Evolutionary conservation across 2,113 vertebrate genomes (phyloP), one percentile per base, ranked within the genome.

Genomic region (Cathartes aura): DNA sequence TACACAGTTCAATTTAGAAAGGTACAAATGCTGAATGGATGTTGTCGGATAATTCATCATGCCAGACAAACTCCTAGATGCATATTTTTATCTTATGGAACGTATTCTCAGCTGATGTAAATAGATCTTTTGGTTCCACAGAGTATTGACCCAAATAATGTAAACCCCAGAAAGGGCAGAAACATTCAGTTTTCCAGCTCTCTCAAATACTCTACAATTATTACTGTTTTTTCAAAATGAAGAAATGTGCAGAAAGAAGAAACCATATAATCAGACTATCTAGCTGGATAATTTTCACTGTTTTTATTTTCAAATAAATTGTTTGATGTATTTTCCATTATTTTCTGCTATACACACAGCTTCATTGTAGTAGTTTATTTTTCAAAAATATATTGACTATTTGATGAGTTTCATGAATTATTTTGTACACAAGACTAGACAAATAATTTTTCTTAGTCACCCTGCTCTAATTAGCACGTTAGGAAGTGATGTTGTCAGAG

Each of bases 401-500:
- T 82, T 92, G 26, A 47, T 60, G 53, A 93, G 40, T 76, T 82
- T 84, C 36, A 75, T 70, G 62, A 81, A 88, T 68, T 90, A 75
- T 95, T 96, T 87, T 84, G 29, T 60, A 81, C 13, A 8, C 26
- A 52, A 85, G 60, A 53, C 38, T 62, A 70, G 74, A 71, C 34
- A 74, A 92, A 80, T 73, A 58, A n/a, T 50, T 86, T 91, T 82
- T 91, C 72, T 78, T 91, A 78, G 55, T 92, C 48, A 32, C 34
- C 72, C 47, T 48, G 32, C 74, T 81, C 91, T 93, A 91, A 95
- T 94, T 93, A 90, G 68, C 42, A 43, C 70, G 70, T 87, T 87
- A 95, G 36, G 66, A 95, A 91, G 74, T 82, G 83, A 82, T 94
- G 75, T 90, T 98, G 96, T 97, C 97, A 93, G 81, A 75, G 22